Base-by-base conservation (phyloP, 2,888 invertebrate species). In the Drosophila longiperda region DNA sequence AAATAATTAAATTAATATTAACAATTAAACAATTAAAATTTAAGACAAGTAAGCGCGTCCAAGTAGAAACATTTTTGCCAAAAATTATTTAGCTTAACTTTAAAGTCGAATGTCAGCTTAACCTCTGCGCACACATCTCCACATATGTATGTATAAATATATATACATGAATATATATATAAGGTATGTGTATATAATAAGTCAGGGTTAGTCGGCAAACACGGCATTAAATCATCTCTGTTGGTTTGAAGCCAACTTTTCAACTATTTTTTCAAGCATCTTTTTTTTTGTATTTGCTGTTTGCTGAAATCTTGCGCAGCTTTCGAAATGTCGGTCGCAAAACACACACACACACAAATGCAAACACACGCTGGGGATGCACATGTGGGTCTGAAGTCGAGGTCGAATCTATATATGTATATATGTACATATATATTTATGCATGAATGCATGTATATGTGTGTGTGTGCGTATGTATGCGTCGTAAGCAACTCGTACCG, bases 51-150 rank as follows among this genome's bases (percentile, higher is more conserved):
- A 66, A 64, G 49, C 57, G 77, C 59, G 63, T 34, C 78, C 72
- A 70, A 75, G 74, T 75, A 87, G 75, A 85, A 73, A 81, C 53
- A 72, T 75, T 79, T 66, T 83, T 66, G 81, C 74, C 70, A 72
- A 75, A 23, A 45, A 15, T 23, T 23, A 23, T 66, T 36, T 53
- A 49, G 54, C 66, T 57, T 74, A 6, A 50, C 52, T 66, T 66
- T 52, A 64, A 45, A 69, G 71, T 55, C 75, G 79, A 81, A 65
- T 83, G 76, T 70, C 50, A 63, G 50, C n/a, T 63, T 70, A 76
- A 85, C 83, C 85, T 84, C 68, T 72, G 65, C 42, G 29, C 34
- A 53, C 57, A 52, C 61, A 60, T 29, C 29, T 6, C 29, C 4
- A 5, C 17, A 26, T 48, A 8, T 17, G 20, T 11, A 20, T 20